Evolutionary conservation across 2,113 vertebrate genomes (phyloP).

Genomic region (Lagopus muta): DNA sequence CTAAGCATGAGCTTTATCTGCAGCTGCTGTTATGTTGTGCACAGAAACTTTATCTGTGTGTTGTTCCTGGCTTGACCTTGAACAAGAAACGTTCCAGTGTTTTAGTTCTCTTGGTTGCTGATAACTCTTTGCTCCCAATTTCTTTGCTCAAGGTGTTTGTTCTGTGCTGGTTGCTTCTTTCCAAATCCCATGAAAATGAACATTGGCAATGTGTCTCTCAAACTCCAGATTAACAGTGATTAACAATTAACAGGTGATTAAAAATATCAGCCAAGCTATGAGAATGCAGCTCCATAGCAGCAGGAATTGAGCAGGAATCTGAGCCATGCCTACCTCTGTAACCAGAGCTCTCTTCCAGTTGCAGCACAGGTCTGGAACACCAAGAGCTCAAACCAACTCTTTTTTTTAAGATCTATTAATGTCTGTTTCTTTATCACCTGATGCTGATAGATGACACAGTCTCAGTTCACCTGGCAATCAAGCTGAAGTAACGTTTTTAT

Average conservation of each 20-base stretch:
- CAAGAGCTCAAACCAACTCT: not conserved
- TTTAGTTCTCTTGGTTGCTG: not conserved
- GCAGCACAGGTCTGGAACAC: not conserved
- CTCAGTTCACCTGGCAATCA: not conserved
- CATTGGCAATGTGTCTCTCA: rapidly evolving
- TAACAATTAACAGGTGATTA: not conserved
- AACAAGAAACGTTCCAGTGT: not conserved
- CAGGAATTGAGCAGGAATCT: not conserved
- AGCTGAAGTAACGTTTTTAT: slow-evolving; percentile 4
- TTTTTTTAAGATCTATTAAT: not conserved
- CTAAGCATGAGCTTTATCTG: not conserved
- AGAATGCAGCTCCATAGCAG: rapidly evolving
- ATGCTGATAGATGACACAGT: not conserved
- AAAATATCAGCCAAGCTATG: not conserved
- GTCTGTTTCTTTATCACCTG: not conserved
- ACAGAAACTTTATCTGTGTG: not conserved
- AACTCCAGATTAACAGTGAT: not conserved
- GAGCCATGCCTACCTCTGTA: not conserved
- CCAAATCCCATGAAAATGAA: rapidly evolving
- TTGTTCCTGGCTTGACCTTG: not conserved
- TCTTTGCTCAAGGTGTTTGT: not conserved
- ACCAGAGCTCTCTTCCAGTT: no score
- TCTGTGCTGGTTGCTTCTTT: not conserved
- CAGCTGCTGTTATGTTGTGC: not conserved
- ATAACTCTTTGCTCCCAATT: not conserved